Percentiles rank a stretch among this genome's conserved stretches.
phyloP scores from a whole-genome alignment of 2,797 vertebrate genomes.

The Myiothlypis coronata region DNA sequence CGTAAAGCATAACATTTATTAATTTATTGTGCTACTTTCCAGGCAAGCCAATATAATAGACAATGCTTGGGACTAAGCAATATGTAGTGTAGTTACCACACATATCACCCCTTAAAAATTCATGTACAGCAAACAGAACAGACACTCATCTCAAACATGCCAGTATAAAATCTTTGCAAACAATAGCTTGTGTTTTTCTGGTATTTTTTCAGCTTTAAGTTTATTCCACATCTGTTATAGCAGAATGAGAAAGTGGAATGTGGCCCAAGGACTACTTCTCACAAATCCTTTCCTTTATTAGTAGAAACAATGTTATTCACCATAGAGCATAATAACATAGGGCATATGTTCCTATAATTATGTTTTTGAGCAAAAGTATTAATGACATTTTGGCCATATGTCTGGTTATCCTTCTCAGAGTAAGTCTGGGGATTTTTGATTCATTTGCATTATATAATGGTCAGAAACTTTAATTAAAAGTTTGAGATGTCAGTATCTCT shows the following conservation, averaged over 20 bases:
- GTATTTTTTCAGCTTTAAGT: background rate
- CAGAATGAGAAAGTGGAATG: background rate
- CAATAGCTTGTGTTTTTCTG: background rate
- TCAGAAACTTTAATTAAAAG: slow-evolving; percentile 9
- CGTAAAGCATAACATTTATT: background rate
- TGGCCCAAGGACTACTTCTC: background rate
- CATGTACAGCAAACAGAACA: background rate
- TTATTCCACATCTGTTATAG: background rate
- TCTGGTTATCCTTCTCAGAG: background rate
- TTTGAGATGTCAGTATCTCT: background rate
- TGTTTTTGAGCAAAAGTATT: background rate
- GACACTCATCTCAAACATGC: background rate
- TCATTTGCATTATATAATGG: background rate
- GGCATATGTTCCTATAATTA: background rate
- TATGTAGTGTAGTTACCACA: background rate
- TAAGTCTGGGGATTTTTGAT: background rate
- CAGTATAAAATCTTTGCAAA: background rate
- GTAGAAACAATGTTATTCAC: background rate
- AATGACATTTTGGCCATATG: background rate
- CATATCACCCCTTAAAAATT: background rate
- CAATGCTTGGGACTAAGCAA: background rate
- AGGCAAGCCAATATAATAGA: background rate
- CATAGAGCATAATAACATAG: background rate
- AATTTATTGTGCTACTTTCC: background rate
- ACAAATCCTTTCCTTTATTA: background rate